A percentile compares a stretch with the other conserved stretches of the same genome.
phyloP scores from a whole-genome alignment of 2,113 vertebrate genomes.

The Neofelis nebulosa region DNA sequence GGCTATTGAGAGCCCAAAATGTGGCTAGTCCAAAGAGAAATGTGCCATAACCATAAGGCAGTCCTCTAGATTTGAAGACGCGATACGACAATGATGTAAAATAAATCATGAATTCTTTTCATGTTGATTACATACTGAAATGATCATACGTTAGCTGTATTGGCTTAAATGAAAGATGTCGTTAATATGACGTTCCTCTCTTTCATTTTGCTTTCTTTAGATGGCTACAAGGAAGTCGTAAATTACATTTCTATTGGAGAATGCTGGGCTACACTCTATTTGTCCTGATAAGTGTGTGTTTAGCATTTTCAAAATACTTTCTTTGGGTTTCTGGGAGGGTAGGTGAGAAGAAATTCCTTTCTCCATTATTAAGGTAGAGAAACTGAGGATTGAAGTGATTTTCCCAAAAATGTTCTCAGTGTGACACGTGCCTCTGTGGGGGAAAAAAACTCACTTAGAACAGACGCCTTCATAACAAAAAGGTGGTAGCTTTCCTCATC shows the following conservation, averaged over 20 bases:
- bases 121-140: neutral
- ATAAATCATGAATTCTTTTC: neutral
- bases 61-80: neutral
- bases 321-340: neutral
- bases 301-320: neutral
- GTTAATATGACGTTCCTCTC: neutral
- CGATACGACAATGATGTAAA: neutral
- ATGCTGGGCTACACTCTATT: neutral
- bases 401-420: neutral
- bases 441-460: neutral
- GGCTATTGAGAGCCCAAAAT: neutral
- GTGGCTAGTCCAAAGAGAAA: neutral
- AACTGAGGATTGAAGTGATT: neutral
- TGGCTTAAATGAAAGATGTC: neutral
- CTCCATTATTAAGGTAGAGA: neutral
- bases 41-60: neutral
- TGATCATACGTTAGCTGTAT: neutral
- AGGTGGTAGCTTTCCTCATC: neutral
- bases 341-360: neutral
- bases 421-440: neutral
- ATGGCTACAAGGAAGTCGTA: neutral
- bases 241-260: neutral
- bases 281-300: neutral
- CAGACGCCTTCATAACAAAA: neutral
- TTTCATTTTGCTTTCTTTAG: slow-evolving; percentile 5